These are phyloP conservation scores for Echeneis naucrates DNA, from an alignment of 2,797 vertebrate genomes.

Conservation along the genomic window DNA sequence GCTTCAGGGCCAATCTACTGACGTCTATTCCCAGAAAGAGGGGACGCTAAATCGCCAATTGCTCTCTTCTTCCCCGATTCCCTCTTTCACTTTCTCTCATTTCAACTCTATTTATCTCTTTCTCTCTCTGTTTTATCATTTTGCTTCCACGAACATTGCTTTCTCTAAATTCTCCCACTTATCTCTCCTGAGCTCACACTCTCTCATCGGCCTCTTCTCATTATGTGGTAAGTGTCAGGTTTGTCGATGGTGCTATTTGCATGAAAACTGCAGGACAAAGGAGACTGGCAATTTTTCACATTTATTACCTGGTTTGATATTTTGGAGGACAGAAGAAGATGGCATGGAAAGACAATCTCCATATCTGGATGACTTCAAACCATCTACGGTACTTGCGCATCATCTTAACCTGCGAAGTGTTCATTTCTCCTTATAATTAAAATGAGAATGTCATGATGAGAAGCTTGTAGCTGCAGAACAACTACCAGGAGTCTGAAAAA, in stretches of 20 bases:
- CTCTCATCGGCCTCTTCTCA: constrained; percentile 70
- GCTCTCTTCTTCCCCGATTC: constrained; percentile 21
- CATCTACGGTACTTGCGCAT: constrained; percentile 33
- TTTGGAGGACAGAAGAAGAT: constrained; percentile 56
- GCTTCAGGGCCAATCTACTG: constrained; percentile 41
- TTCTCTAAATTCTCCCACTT: constrained; percentile 73
- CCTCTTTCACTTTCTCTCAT: constrained; percentile 25
- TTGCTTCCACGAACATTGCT: constrained; percentile 60
- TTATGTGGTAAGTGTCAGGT: constrained; percentile 75
- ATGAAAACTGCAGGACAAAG: constrained; percentile 73
- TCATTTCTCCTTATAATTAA: constrained; percentile 69
- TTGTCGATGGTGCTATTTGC: constrained; percentile 74
- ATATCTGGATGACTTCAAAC: constrained; percentile 37
- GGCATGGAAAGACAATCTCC: constrained; percentile 23
- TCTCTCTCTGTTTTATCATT: constrained; percentile 49
- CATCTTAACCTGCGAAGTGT: constrained; percentile 45
- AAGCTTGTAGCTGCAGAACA: constrained; percentile 36
- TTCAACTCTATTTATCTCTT: constrained; percentile 44
- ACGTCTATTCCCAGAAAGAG: constrained; percentile 58
- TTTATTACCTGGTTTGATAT: constrained; percentile 68
- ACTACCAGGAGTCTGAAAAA: constrained; percentile 41
- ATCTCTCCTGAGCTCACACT: constrained; percentile 60
- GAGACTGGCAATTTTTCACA: constrained; percentile 65
- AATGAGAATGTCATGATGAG: constrained; percentile 55
- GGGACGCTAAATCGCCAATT: constrained; percentile 18